Evolutionary conservation across 2,888 invertebrate genomes (phyloP).

Genomic region (Hirudinaria manillensis): DNA sequence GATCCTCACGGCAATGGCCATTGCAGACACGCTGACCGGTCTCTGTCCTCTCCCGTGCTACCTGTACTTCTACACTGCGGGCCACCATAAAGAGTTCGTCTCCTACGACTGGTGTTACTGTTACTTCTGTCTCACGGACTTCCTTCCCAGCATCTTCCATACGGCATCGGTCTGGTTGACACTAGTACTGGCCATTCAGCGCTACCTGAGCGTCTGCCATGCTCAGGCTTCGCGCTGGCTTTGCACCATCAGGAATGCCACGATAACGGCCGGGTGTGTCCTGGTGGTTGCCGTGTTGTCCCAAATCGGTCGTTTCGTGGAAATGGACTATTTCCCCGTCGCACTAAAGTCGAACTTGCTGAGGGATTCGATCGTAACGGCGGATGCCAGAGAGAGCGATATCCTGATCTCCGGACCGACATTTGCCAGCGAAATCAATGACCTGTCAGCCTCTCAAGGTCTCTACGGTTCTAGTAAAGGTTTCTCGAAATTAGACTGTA

Average conservation of each 20-base stretch:
- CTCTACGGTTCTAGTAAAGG: no score
- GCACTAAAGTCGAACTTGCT: constrained; percentile 58
- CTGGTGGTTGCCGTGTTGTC: constrained; percentile 61
- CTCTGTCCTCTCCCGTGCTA: constrained; percentile 61
- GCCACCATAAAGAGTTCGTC: constrained; percentile 76
- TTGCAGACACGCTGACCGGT: constrained; percentile 84
- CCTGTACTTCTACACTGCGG: constrained; percentile 83
- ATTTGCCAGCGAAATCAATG: no score
- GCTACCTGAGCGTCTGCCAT: constrained; percentile 90
- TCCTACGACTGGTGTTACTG: constrained; percentile 71
- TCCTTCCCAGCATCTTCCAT: constrained; percentile 48
- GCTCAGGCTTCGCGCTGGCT: constrained; percentile 75
- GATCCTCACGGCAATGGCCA: constrained; percentile 87
- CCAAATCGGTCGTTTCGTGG: constrained; percentile 32
- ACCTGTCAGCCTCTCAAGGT: no score
- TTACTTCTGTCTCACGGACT: constrained; percentile 56
- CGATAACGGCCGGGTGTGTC: constrained; percentile 72
- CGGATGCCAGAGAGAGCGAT: not conserved
- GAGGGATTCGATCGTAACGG: not conserved
- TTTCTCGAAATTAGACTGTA: no score
- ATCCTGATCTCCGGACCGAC: not conserved
- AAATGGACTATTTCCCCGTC: constrained; percentile 30
- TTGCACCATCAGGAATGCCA: constrained; percentile 62
- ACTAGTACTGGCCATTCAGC: constrained; percentile 58
- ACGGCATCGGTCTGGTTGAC: constrained; percentile 36